Conservation (phyloP, 1,140 invertebrate genomes). For the Diabrotica undecimpunctata region DNA sequence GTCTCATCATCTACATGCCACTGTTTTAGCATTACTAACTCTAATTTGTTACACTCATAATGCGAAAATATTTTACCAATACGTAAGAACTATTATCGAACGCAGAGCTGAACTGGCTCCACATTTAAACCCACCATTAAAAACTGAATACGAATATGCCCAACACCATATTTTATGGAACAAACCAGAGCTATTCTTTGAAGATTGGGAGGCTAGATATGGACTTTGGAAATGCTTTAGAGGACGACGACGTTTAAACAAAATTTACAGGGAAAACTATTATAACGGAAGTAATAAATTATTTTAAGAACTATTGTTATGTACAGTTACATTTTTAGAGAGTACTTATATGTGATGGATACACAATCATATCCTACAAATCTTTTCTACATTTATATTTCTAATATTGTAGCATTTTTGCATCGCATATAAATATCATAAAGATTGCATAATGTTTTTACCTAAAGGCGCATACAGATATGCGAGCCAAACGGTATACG, state of each 20-base stretch:
- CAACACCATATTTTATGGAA: constrained; percentile 57
- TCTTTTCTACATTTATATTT: too few relatives aligned
- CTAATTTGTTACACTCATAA: constrained; percentile 13
- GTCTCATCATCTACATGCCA: constrained; percentile 15
- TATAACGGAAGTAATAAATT: too few relatives aligned
- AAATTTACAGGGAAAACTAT: neutral
- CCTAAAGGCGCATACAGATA: too few relatives aligned
- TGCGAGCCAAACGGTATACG: too few relatives aligned
- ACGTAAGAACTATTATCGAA: constrained; percentile 51
- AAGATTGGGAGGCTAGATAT: constrained; percentile 60
- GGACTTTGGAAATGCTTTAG: constrained; percentile 59
- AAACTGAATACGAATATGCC: constrained; percentile 52
- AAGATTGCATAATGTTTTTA: too few relatives aligned
- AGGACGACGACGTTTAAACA: neutral
- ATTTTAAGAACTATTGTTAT: too few relatives aligned
- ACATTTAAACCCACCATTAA: constrained; percentile 58
- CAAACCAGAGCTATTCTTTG: constrained; percentile 58
- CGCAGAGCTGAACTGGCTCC: constrained; percentile 56
- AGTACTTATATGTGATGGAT: too few relatives aligned
- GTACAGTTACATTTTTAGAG: too few relatives aligned
- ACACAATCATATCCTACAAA: too few relatives aligned
- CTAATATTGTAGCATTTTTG: too few relatives aligned
- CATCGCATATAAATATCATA: too few relatives aligned
- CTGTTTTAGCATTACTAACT: constrained; percentile 9
- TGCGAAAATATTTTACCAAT: constrained; percentile 47